A percentile compares a stretch with the other conserved stretches of the same genome.
Evolutionary conservation across 1,140 invertebrate genomes (phyloP).

Genomic region (Microplitis mediator): DNA sequence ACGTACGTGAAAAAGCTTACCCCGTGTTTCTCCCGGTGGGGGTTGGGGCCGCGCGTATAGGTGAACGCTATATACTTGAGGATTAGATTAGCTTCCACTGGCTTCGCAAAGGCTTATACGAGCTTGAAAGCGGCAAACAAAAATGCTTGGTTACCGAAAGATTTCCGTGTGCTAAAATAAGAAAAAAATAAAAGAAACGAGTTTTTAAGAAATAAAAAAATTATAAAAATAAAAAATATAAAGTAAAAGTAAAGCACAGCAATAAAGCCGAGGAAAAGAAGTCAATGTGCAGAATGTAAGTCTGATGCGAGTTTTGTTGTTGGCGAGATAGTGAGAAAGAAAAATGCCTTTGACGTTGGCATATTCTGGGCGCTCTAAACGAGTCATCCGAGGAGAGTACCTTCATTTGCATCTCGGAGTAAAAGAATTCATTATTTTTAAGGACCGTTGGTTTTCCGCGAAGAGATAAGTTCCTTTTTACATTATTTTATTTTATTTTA

Average conservation of each 20-base stretch:
- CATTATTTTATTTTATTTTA: not conserved
- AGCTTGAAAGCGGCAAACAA: conserved; percentile 25
- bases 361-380: not conserved
- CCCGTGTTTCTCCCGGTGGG: too few relatives aligned
- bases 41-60: not conserved
- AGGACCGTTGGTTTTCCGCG: conserved; percentile 15
- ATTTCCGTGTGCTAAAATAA: conserved; percentile 18
- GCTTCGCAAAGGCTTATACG: conserved; percentile 23
- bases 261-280: not conserved
- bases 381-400: conserved; percentile 8
- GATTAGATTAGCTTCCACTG: conserved; percentile 31
- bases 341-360: conserved; percentile 3
- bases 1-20: too few relatives aligned
- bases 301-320: not conserved
- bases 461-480: not conserved
- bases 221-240: not conserved
- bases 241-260: not conserved
- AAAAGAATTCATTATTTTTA: conserved; percentile 29
- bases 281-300: too few relatives aligned
- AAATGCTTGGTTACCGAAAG: conserved; percentile 15
- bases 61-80: conserved; percentile 18
- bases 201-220: not conserved
- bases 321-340: not conserved
- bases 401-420: conserved; percentile 9
- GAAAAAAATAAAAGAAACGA: conserved; percentile 2